Evolutionary conservation across 2,888 invertebrate species (phyloP), one percentile per base, ranked within the genome.

Genomic region (Disparrhopalites patrizii): DNA sequence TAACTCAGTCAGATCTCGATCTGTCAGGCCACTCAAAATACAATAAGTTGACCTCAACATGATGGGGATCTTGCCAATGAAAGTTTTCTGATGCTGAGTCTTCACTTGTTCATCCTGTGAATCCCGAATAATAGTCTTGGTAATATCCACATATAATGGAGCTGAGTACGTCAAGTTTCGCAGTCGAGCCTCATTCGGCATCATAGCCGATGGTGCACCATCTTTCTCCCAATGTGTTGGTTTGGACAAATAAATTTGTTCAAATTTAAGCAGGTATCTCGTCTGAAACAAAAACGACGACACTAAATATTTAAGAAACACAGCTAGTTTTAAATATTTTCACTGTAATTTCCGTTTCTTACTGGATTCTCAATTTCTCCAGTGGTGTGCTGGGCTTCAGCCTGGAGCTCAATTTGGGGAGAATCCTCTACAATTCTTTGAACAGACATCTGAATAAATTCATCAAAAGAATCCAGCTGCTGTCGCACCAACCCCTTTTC

Each of bases 171-270:
- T 97, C 43, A 98, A 82, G 82, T 99, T 99, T 66, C 99, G 85
- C 62, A 99, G 84, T 69, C 99, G 86, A 3, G 99, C 99, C 81
- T 99, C 99, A 78, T 99, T 99, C 0, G 99, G 99, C 96, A 99
- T 99, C 97, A 99, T 97, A 67, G 97, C 96, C 66, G 93, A 92
- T 15, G 98, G 97, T 0, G 97, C 94, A 78, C 99, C 99, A 83
- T 99, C 99, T 81, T 99, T 99, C 80, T 99, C 99, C 99, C 99
- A 99, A 84, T 99, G 99, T 7, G 98, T 99, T 1, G 99, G 99
- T 80, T 99, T 99, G 0, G 98, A 98, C 52, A 99, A 81, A 79
- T 99, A 99, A 79, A 99, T 98, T 82, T 99, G 98, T 79, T 97
- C 98, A 81, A 99, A 99, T 81, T 98, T 99, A 7, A 99, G 80